Percentiles rank a stretch among this genome's conserved stretches.
These are phyloP conservation scores for Portevinia maculata DNA, from an alignment of 2,888 invertebrate genomes.

Conservation along the genomic window DNA sequence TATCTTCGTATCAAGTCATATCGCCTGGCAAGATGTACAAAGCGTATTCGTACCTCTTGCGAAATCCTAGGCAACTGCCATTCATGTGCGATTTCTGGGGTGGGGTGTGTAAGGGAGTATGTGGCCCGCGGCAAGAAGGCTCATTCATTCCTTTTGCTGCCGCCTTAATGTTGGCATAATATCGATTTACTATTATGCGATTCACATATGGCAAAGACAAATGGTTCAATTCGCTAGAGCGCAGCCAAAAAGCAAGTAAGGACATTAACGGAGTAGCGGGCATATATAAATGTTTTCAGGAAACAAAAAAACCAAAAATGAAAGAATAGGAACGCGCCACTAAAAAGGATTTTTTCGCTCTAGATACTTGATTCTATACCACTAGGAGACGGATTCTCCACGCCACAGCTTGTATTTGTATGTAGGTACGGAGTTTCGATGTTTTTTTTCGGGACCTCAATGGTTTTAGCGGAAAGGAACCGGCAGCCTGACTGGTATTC, in stretches of 20 bases:
- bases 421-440: conserved; percentile 24
- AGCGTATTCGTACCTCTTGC: conserved; percentile 18
- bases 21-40: conserved; percentile 24
- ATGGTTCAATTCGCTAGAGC: conserved; percentile 72
- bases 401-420: conserved; percentile 13
- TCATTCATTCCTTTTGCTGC: conserved; percentile 45
- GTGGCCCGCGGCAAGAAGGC: conserved; percentile 30
- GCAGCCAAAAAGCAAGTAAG: conserved; percentile 55
- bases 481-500: conserved; percentile 53
- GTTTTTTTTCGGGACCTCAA: conserved; percentile 45
- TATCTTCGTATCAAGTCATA: conserved; percentile 44
- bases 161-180: conserved; percentile 68
- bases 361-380: conserved; percentile 35
- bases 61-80: conserved; percentile 61
- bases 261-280: conserved; percentile 48
- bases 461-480: conserved; percentile 52
- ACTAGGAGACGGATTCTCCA: too few relatives aligned
- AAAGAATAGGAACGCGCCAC: conserved; percentile 19
- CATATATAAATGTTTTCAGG: conserved; percentile 12
- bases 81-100: conserved; percentile 15
- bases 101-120: conserved; percentile 7
- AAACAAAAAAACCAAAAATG: not conserved
- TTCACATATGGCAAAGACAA: conserved; percentile 73
- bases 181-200: conserved; percentile 70
- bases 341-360: conserved; percentile 43